Percentiles rank a stretch among this genome's conserved stretches.
Evolutionary conservation across 2,888 invertebrate genomes (phyloP).

Genomic region (Limnephilus lunatus): DNA sequence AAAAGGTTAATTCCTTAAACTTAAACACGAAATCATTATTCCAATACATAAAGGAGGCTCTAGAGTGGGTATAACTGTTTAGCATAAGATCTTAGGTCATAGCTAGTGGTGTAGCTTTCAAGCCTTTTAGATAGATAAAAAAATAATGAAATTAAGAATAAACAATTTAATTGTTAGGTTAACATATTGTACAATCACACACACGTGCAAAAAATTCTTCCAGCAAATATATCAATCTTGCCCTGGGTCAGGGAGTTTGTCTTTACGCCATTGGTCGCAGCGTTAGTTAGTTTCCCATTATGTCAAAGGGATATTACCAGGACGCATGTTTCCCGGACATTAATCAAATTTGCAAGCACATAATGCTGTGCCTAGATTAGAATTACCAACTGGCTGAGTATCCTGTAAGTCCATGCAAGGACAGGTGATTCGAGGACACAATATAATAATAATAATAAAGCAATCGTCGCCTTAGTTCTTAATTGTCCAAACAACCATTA

Average conservation of each 20-base stretch:
- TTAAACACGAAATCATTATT: too few species aligned
- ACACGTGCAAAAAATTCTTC: too few species aligned
- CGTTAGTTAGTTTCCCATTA: neutral
- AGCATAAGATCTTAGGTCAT: neutral
- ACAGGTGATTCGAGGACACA: neutral
- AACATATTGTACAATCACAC: too few species aligned
- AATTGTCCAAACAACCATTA: too few species aligned
- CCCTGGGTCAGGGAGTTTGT: neutral
- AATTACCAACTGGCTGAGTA: neutral
- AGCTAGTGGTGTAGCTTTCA: too few species aligned
- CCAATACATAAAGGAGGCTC: too few species aligned
- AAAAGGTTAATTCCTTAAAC: too few species aligned
- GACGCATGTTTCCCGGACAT: neutral
- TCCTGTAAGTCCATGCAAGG: neutral
- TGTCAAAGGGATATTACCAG: slow-evolving; percentile 13
- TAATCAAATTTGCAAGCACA: slow-evolving; percentile 14
- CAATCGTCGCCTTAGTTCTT: too few species aligned
- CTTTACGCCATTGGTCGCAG: neutral
- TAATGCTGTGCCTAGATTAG: slow-evolving; percentile 5
- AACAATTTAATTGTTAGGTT: too few species aligned
- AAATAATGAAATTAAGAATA: neutral
- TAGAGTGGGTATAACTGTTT: too few species aligned
- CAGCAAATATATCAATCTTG: neutral
- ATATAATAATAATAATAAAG: too few species aligned
- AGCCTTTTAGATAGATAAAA: neutral